phyloP scores from a whole-genome alignment of 2,113 vertebrate species.

The Trematocara stigmaticum region DNA sequence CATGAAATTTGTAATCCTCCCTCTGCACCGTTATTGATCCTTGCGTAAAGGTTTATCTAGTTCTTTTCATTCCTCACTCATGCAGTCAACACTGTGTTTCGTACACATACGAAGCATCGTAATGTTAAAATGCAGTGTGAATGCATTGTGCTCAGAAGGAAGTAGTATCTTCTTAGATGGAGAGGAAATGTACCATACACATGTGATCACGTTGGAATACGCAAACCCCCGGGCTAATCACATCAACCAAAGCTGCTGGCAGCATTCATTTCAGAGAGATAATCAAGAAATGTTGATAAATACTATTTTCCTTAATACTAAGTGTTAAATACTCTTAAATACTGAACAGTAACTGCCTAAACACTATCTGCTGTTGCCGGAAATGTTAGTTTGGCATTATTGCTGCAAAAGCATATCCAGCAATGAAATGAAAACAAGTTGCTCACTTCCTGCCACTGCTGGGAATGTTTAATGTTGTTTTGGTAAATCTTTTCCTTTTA shows the following conservation, averaged over 20 bases:
- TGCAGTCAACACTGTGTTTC: background rate
- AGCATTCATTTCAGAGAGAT: background rate
- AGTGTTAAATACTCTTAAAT: background rate
- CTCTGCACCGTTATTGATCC: slow-evolving; percentile 4
- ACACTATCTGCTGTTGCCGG: background rate
- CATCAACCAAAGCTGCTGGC: background rate
- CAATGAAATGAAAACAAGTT: background rate
- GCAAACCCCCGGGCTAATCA: background rate
- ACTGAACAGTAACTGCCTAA: background rate
- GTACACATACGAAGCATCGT: background rate
- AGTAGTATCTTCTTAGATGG: background rate
- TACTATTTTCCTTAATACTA: background rate
- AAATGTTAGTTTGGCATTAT: background rate
- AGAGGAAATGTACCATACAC: background rate
- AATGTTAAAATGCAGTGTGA: background rate
- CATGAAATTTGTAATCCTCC: slow-evolving; percentile 22
- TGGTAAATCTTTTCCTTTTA: background rate
- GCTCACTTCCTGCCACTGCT: background rate
- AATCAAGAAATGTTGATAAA: background rate
- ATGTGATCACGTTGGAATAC: background rate
- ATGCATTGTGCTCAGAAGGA: background rate
- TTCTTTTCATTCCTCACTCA: background rate
- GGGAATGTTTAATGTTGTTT: background rate
- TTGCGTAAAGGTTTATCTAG: background rate
- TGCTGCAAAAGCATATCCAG: background rate